Evolutionary conservation across 2,797 vertebrate species (phyloP).

Genomic region (Lophura swinhoii): DNA sequence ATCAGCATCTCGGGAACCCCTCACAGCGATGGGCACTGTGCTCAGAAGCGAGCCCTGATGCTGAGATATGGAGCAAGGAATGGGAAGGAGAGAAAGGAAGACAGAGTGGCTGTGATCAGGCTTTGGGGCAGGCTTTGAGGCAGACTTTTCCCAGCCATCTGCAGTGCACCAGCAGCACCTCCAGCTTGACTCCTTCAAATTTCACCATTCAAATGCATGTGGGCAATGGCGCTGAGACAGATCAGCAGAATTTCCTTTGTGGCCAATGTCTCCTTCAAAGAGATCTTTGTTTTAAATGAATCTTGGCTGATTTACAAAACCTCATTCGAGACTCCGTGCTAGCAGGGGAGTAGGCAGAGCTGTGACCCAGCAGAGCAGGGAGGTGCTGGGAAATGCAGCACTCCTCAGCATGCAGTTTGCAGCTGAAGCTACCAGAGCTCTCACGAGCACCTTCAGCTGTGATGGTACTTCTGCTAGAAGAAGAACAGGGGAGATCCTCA

Average conservation of each 20-base stretch:
- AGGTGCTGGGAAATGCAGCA: not conserved
- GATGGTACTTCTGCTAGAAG: not conserved
- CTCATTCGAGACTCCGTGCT: not conserved
- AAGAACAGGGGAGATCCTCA: not conserved
- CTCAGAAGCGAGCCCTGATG: not conserved
- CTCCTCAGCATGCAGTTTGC: not conserved
- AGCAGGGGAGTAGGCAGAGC: not conserved
- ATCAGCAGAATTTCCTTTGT: not conserved
- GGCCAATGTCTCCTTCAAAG: not conserved
- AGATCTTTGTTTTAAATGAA: not conserved
- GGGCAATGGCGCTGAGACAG: not conserved
- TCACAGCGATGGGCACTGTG: not conserved
- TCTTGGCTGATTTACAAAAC: not conserved
- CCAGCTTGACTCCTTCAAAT: not conserved
- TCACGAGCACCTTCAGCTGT: not conserved
- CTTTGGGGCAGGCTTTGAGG: not conserved
- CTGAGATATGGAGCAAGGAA: not conserved
- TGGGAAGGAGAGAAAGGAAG: not conserved
- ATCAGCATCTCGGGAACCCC: not conserved
- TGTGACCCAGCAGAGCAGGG: not conserved
- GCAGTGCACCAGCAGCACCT: not conserved
- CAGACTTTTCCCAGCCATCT: not conserved
- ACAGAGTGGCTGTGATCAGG: not conserved
- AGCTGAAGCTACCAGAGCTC: not conserved
- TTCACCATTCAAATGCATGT: accelerated